Evolutionary conservation across 2,888 invertebrate genomes (phyloP).

Genomic region (Scaptomyza tumidula): DNA sequence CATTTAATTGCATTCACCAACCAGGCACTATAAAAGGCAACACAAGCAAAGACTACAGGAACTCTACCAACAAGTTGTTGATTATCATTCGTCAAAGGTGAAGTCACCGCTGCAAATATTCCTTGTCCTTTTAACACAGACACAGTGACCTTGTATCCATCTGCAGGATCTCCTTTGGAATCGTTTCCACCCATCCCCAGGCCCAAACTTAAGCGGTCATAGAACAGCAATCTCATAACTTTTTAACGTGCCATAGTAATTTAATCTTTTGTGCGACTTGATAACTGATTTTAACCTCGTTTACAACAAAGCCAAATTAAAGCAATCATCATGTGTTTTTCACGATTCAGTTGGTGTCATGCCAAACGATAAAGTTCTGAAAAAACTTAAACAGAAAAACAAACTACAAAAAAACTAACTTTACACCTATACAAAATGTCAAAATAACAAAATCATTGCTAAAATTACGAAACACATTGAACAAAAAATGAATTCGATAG

Average conservation of each 20-base stretch:
- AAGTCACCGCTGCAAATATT: not conserved
- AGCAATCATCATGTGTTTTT: slow-evolving; percentile 8
- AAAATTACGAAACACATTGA: not conserved
- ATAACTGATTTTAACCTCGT: not conserved
- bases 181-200: not conserved
- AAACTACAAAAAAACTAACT: not conserved
- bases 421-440: not conserved
- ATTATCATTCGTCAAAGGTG: not conserved
- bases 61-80: not conserved
- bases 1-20: not conserved
- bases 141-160: not conserved
- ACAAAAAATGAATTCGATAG: slow-evolving; percentile 13
- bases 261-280: not conserved
- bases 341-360: slow-evolving; percentile 13
- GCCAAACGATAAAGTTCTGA: not conserved
- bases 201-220: not conserved
- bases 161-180: not conserved
- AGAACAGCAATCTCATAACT: not conserved
- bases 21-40: not conserved
- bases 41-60: not conserved
- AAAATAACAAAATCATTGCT: not conserved
- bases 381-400: not conserved
- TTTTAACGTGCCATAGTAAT: not conserved
- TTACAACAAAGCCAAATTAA: slow-evolving; percentile 9
- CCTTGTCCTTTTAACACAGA: not conserved